A percentile compares a stretch with the other conserved stretches of the same genome.
These are phyloP conservation scores for Euthynnus affinis DNA, from an alignment of 2,797 vertebrate genomes.

Conservation along the genomic window DNA sequence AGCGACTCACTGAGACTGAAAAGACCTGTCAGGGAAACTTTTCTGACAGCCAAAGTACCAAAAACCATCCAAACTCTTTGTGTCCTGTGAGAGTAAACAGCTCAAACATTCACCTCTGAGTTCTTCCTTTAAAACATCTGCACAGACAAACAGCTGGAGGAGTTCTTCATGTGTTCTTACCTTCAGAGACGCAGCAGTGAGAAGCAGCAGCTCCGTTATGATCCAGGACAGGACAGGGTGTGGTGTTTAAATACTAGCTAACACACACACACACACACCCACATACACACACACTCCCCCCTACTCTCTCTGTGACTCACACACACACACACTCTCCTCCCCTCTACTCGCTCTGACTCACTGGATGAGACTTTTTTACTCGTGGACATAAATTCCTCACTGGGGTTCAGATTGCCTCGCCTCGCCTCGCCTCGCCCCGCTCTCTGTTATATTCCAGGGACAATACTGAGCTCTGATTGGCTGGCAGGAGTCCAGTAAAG, in stretches of 20 bases:
- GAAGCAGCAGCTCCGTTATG: slow-evolving; percentile 65
- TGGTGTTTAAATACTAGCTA: slow-evolving; percentile 73
- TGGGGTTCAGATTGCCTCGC: slow-evolving; percentile 7
- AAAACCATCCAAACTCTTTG: not conserved
- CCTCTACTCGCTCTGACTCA: slow-evolving; percentile 49
- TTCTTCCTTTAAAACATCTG: not conserved
- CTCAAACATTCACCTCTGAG: no score
- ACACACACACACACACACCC: slow-evolving; percentile 39
- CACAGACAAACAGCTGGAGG: not conserved
- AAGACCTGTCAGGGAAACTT: not conserved
- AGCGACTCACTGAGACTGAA: not conserved
- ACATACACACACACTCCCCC: not conserved
- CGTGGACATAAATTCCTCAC: slow-evolving; percentile 58
- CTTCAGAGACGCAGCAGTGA: slow-evolving; percentile 58
- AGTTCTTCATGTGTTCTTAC: slow-evolving; percentile 49
- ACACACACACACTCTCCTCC: slow-evolving; percentile 10
- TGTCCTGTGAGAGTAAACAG: no score
- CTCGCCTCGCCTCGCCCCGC: not conserved
- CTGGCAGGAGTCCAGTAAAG: no score
- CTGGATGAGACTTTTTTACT: slow-evolving; percentile 40
- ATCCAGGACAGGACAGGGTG: slow-evolving; percentile 59
- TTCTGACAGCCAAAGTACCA: not conserved
- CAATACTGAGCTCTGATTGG: slow-evolving; percentile 10
- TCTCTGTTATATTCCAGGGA: not conserved
- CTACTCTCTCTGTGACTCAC: slow-evolving; percentile 20